A percentile compares a stretch with the other conserved stretches of the same genome.
phyloP scores from a whole-genome alignment of 2,888 invertebrate genomes.

The Cantharis rustica region DNA sequence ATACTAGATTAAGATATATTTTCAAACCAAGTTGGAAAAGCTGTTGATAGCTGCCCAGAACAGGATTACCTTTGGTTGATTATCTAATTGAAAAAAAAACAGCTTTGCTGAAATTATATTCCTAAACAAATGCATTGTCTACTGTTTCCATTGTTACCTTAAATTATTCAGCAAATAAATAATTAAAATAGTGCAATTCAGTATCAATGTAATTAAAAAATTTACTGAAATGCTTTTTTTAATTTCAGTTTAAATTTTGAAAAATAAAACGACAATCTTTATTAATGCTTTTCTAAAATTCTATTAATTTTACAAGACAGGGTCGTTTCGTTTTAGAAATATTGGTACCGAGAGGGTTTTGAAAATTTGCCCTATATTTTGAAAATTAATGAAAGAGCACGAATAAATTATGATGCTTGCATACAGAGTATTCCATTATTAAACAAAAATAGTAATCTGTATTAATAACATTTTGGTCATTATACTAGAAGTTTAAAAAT shows the following conservation, averaged over 20 bases:
- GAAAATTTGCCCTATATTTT: not conserved
- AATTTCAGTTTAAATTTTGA: not conserved
- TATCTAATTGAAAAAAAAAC: not conserved
- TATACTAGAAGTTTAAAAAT: not conserved
- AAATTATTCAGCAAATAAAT: too few species aligned
- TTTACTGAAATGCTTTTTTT: too few species aligned
- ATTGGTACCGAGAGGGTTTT: not conserved
- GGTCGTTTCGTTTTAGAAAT: not conserved
- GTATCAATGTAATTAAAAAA: too few species aligned
- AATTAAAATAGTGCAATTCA: too few species aligned
- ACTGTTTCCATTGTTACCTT: too few species aligned
- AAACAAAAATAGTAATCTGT: not conserved
- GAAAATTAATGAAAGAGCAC: not conserved
- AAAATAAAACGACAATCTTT: not conserved
- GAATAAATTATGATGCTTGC: not conserved
- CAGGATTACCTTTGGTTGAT: not conserved
- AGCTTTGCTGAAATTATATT: not conserved
- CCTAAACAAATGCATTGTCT: too few species aligned
- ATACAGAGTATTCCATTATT: not conserved
- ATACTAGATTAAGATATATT: not conserved
- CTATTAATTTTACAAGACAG: not conserved
- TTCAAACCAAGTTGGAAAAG: not conserved
- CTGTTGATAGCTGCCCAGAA: not conserved
- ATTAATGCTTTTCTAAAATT: not conserved
- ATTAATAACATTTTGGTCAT: not conserved